Conservation (phyloP, 2,797 vertebrate species). For the Tympanoctomys barrerae region DNA sequence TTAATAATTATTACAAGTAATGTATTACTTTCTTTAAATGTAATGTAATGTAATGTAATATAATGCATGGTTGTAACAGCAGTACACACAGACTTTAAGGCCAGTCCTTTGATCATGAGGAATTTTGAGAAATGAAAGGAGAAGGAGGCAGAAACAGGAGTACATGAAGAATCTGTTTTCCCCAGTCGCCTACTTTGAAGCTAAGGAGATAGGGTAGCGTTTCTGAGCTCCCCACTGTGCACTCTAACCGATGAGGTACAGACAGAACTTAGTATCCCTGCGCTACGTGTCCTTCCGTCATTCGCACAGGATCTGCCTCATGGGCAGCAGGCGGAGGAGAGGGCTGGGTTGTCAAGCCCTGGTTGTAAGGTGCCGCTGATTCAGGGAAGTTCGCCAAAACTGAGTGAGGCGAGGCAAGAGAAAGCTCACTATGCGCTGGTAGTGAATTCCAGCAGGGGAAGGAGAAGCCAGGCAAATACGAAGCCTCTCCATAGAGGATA, state of each 20-base stretch:
- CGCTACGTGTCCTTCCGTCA: fast-evolving
- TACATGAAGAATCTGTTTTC: background rate
- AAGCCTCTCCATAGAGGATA: background rate
- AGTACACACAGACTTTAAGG: background rate
- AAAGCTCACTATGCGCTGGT: background rate
- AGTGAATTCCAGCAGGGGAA: background rate
- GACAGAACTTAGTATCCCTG: background rate
- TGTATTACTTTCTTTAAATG: background rate
- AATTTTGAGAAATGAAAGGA: background rate
- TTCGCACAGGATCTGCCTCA: background rate
- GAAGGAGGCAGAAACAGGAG: background rate
- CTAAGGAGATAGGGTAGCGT: background rate
- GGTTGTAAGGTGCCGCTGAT: background rate
- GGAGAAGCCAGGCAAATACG: background rate
- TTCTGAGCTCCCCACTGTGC: background rate
- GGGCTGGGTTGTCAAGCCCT: background rate
- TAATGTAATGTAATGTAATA: background rate
- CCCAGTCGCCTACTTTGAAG: background rate
- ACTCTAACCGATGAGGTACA: background rate
- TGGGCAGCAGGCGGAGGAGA: background rate
- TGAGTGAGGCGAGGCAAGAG: background rate
- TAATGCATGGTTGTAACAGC: background rate
- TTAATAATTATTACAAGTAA: background rate
- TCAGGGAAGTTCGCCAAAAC: background rate
- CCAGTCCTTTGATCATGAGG: background rate